Percentiles rank a stretch among this genome's conserved stretches.
Evolutionary conservation across 2,888 invertebrate genomes (phyloP).

Genomic region (Troides oblongomaculatus): DNA sequence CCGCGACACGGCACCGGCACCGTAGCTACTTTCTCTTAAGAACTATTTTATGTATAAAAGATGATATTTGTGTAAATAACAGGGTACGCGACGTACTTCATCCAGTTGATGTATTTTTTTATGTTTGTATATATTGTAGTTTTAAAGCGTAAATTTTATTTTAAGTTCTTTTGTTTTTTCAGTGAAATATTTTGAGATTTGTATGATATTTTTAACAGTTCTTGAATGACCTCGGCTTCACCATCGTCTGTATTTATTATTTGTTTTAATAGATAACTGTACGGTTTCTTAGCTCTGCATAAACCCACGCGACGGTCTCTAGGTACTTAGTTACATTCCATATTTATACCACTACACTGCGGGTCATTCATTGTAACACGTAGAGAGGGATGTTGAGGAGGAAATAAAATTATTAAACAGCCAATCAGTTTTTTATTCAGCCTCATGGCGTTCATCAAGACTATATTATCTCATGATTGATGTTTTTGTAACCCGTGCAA

Average conservation of each 20-base stretch:
- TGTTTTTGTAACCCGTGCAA: too few relatives aligned
- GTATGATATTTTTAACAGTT: constrained; percentile 3
- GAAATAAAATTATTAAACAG: constrained; percentile 47
- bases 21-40: constrained; percentile 4
- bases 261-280: constrained; percentile 25
- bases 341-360: constrained; percentile 42
- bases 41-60: constrained; percentile 14
- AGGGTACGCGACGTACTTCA: constrained; percentile 54
- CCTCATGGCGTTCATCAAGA: too few relatives aligned
- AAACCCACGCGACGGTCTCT: constrained; percentile 39
- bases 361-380: constrained; percentile 53
- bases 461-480: too few relatives aligned
- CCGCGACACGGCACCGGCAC: constrained; percentile 3
- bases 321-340: constrained; percentile 63
- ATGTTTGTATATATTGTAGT: constrained; percentile 66
- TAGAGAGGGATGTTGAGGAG: constrained; percentile 53
- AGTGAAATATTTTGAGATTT: constrained; percentile 24
- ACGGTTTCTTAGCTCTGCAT: constrained; percentile 24
- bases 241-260: constrained; percentile 26
- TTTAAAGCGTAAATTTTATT: constrained; percentile 32
- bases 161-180: constrained; percentile 24
- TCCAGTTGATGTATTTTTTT: constrained; percentile 59
- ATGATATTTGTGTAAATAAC: constrained; percentile 49
- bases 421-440: background rate
- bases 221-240: constrained; percentile 18